Conservation (phyloP, 2,888 invertebrate species). For the Drosophila borborema region DNA sequence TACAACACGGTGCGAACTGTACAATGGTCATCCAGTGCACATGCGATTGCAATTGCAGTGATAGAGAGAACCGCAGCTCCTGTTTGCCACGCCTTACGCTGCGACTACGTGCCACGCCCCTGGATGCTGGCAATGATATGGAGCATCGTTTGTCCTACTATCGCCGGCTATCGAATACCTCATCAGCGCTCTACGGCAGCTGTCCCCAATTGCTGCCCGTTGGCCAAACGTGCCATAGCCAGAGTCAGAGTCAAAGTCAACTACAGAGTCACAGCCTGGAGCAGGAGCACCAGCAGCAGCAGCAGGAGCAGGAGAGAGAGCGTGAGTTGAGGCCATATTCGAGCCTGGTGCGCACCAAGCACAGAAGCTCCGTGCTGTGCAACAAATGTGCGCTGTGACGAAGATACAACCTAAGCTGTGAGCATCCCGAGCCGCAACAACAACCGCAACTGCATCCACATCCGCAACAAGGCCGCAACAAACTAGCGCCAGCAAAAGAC, state of each 20-base stretch:
- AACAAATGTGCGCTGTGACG: slow-evolving; percentile 85
- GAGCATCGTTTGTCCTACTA: slow-evolving; percentile 75
- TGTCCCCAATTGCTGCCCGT: slow-evolving; percentile 80
- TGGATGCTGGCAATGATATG: slow-evolving; percentile 77
- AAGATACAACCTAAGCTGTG: slow-evolving; percentile 83
- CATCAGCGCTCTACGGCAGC: slow-evolving; percentile 82
- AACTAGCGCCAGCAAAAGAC: slow-evolving; percentile 7
- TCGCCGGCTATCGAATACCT: slow-evolving; percentile 81
- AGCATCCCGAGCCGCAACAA: slow-evolving; percentile 68
- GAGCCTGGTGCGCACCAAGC: slow-evolving; percentile 63
- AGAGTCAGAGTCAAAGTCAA: slow-evolving; percentile 6
- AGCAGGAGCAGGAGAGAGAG: slow-evolving; percentile 24
- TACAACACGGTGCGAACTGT: slow-evolving; percentile 22
- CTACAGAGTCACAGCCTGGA: slow-evolving; percentile 12
- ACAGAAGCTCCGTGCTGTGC: slow-evolving; percentile 79
- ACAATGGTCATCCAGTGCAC: slow-evolving; percentile 84
- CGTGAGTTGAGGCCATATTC: slow-evolving; percentile 62
- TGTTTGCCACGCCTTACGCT: slow-evolving; percentile 55
- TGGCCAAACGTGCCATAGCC: slow-evolving; percentile 25
- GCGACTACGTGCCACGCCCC: slow-evolving; percentile 46
- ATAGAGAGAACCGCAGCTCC: slow-evolving; percentile 76
- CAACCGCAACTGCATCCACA: slow-evolving; percentile 21
- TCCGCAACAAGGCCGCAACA: slow-evolving; percentile 32
- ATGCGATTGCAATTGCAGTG: slow-evolving; percentile 84
- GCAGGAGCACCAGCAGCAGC: slow-evolving; percentile 5